Conservation (phyloP, 2,888 invertebrate genomes). For the Andrena trimmerana region DNA sequence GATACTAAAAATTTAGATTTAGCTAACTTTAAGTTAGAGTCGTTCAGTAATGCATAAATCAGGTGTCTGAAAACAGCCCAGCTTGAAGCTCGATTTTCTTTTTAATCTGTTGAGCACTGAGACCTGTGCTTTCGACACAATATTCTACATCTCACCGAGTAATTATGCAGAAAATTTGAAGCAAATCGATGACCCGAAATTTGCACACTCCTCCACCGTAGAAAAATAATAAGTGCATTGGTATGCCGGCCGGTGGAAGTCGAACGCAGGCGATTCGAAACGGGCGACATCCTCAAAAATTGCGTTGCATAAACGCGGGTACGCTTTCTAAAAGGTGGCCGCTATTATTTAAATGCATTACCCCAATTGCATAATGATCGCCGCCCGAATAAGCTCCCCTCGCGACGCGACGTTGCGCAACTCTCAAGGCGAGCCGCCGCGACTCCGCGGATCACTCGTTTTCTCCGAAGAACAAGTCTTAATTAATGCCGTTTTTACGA, state of each 20-base stretch:
- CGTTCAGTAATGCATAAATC: no score
- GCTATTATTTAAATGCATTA: constrained; percentile 51
- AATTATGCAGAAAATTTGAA: no score
- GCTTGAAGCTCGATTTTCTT: no score
- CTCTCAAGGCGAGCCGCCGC: constrained; percentile 18
- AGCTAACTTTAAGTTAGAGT: no score
- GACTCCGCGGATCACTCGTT: neutral
- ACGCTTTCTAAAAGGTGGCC: constrained; percentile 43
- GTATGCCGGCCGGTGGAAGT: constrained; percentile 1
- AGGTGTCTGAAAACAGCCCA: no score
- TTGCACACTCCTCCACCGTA: no score
- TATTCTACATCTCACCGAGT: no score
- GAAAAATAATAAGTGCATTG: no score
- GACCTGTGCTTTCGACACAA: no score
- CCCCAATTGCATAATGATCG: constrained; percentile 43
- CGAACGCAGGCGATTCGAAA: neutral
- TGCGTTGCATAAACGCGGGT: constrained; percentile 28
- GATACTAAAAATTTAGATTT: no score
- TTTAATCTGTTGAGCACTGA: no score
- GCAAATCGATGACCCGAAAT: no score
- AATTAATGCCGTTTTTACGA: constrained; percentile 29
- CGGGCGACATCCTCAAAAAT: constrained; percentile 2
- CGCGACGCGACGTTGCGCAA: constrained; percentile 5
- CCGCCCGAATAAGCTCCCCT: constrained; percentile 31
- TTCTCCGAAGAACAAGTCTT: neutral